These are phyloP conservation scores for Odontamblyopus lacepedii DNA, from an alignment of 2,797 vertebrate species.

Conservation along the genomic window DNA sequence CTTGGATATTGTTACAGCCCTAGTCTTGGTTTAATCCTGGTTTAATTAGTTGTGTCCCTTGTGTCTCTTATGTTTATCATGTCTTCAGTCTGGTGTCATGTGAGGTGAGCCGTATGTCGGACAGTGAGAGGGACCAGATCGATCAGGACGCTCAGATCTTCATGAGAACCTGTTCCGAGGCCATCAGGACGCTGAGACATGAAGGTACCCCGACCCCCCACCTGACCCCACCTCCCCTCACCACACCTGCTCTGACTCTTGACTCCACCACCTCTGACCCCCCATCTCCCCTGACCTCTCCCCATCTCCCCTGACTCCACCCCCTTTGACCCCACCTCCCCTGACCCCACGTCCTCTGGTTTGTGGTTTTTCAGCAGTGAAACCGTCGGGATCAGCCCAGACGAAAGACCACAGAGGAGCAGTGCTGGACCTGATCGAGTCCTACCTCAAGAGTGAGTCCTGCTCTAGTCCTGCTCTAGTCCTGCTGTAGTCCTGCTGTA, in stretches of 20 bases:
- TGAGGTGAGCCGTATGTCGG: constrained; percentile 90
- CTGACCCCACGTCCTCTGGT: no score
- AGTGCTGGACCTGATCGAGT: constrained; percentile 89
- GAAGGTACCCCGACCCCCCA: constrained; percentile 76
- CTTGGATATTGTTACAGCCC: no score
- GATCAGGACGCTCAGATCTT: constrained; percentile 97
- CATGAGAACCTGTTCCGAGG: constrained; percentile 93
- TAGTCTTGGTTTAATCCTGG: no score
- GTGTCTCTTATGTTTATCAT: neutral
- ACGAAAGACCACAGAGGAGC: constrained; percentile 88
- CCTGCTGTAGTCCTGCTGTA: no score
- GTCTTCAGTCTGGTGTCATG: constrained; percentile 85
- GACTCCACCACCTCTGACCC: no score
- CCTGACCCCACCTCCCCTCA: no score
- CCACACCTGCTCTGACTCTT: no score
- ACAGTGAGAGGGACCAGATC: constrained; percentile 93
- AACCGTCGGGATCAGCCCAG: constrained; percentile 83
- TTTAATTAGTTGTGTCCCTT: no score
- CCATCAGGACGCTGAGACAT: constrained; percentile 89
- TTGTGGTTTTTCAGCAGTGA: constrained; percentile 76
- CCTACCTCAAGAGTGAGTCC: constrained; percentile 89
- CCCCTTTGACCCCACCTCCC: no score
- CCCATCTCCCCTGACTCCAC: no score
- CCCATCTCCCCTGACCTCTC: no score
- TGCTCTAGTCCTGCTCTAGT: neutral